These are phyloP conservation scores for Danio albolineatus DNA, from an alignment of 2,797 vertebrate species.

Conservation along the genomic window DNA sequence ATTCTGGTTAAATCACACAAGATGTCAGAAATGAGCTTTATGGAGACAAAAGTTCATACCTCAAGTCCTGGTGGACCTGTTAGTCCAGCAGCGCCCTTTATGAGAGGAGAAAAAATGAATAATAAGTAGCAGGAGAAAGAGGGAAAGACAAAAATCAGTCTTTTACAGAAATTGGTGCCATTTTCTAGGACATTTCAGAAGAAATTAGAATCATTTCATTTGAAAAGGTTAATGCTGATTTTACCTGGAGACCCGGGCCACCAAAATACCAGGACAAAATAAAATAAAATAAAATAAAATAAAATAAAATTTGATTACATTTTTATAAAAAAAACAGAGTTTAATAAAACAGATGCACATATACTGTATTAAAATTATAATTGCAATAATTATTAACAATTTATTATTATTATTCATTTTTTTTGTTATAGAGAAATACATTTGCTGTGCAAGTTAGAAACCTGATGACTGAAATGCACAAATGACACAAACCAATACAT, in stretches of 20 bases:
- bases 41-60: slow-evolving; percentile 70
- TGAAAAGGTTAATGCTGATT: not conserved
- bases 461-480: too few species aligned
- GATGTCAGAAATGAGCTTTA: not conserved
- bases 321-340: too few species aligned
- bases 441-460: too few species aligned
- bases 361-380: too few species aligned
- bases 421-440: too few species aligned
- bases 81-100: slow-evolving; percentile 84
- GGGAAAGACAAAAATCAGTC: not conserved
- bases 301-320: too few species aligned
- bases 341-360: too few species aligned
- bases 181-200: not conserved
- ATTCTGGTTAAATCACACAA: slow-evolving; percentile 16
- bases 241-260: not conserved
- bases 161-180: not conserved
- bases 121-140: not conserved
- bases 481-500: too few species aligned
- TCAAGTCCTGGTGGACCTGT: slow-evolving; percentile 85
- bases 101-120: slow-evolving; percentile 39
- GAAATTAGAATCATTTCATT: not conserved
- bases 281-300: too few species aligned
- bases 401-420: too few species aligned
- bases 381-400: too few species aligned
- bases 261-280: too few species aligned